Percentiles rank a stretch among this genome's conserved stretches.
Conservation (phyloP, 2,113 vertebrate species). For the Apaloderma vittatum region DNA sequence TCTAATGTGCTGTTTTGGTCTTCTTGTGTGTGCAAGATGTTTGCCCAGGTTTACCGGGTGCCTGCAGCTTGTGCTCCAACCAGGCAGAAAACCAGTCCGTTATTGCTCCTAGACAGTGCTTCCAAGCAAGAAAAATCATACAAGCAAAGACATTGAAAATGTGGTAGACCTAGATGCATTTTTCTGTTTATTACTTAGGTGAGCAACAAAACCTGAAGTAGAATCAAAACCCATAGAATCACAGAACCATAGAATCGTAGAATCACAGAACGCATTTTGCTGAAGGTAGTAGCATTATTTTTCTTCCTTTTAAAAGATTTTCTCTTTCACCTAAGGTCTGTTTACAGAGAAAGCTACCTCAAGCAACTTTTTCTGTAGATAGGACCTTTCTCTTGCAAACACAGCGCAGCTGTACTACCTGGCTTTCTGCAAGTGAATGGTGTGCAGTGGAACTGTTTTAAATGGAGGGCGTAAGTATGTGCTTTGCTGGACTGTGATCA, state of each 20-base stretch:
- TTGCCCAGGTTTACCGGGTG: not conserved
- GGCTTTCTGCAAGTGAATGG: not conserved
- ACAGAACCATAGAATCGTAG: too few relatives aligned
- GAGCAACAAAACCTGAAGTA: not conserved
- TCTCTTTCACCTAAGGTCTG: not conserved
- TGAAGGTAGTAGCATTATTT: not conserved
- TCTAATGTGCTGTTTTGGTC: not conserved
- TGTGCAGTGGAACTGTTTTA: not conserved
- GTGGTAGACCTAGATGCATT: not conserved
- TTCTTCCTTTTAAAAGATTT: not conserved
- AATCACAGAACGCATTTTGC: too few relatives aligned
- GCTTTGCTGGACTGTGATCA: not conserved
- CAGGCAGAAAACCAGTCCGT: not conserved
- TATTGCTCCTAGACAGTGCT: not conserved
- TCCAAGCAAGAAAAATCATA: not conserved
- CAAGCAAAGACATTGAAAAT: not conserved
- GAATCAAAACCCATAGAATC: too few relatives aligned
- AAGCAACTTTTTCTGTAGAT: not conserved
- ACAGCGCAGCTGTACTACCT: not conserved
- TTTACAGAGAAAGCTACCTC: not conserved
- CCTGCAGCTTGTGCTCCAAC: not conserved
- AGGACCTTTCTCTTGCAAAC: not conserved
- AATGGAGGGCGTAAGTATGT: not conserved
- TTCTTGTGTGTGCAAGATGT: not conserved
- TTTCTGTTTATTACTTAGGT: not conserved